Conservation (phyloP, 2,888 invertebrate genomes). For the Mythimna ferrago region DNA sequence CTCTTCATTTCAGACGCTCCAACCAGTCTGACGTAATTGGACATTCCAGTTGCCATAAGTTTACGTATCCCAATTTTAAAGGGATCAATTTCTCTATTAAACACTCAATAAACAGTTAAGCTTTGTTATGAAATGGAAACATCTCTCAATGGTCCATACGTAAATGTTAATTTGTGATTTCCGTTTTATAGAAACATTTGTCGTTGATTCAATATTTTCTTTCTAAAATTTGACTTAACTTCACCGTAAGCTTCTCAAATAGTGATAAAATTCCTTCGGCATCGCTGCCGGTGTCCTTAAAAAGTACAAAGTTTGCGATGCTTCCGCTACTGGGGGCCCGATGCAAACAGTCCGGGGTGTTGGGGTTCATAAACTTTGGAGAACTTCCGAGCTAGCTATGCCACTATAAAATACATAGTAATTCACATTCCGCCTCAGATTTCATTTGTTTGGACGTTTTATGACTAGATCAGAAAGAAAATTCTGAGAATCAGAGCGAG, state of each 20-base stretch:
- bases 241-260: slow-evolving; percentile 63
- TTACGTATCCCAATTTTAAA: slow-evolving; percentile 71
- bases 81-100: slow-evolving; percentile 67
- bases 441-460: slow-evolving; percentile 53
- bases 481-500: slow-evolving; percentile 29
- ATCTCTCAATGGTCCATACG: slow-evolving; percentile 12
- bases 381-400: slow-evolving; percentile 73
- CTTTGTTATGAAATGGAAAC: slow-evolving; percentile 36
- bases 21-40: slow-evolving; percentile 79
- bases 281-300: slow-evolving; percentile 71
- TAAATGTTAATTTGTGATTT: slow-evolving; percentile 25
- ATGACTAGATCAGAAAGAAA: slow-evolving; percentile 42
- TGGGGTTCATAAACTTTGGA: slow-evolving; percentile 78
- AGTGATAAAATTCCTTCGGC: slow-evolving; percentile 74
- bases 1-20: slow-evolving; percentile 85
- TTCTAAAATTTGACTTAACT: slow-evolving; percentile 26
- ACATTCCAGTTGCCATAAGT: slow-evolving; percentile 75
- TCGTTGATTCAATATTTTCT: slow-evolving; percentile 7
- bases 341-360: slow-evolving; percentile 81
- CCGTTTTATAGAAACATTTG: slow-evolving; percentile 22
- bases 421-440: slow-evolving; percentile 63
- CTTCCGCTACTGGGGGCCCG: slow-evolving; percentile 73
- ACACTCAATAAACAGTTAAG: slow-evolving; percentile 49
- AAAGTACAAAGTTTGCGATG: slow-evolving; percentile 79
- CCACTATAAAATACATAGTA: slow-evolving; percentile 71